phyloP scores from a whole-genome alignment of 2,797 vertebrate genomes.

The Betta splendens region DNA sequence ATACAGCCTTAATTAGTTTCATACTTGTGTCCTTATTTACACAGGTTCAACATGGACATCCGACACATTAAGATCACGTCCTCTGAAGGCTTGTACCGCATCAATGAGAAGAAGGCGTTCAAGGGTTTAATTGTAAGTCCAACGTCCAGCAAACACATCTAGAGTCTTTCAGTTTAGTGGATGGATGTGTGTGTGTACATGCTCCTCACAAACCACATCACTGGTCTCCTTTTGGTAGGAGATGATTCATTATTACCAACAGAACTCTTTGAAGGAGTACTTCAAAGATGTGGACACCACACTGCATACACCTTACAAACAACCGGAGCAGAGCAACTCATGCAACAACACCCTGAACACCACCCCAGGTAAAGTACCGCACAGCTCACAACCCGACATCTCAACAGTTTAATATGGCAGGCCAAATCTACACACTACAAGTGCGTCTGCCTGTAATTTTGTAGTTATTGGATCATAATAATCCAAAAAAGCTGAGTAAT shows the following conservation, averaged over 20 bases:
- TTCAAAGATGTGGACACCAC: constrained; percentile 90
- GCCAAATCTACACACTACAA: too few species aligned
- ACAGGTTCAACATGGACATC: constrained; percentile 89
- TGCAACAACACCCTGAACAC: constrained; percentile 29
- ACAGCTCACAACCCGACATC: constrained; percentile 2
- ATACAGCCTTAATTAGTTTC: neutral
- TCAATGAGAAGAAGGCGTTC: constrained; percentile 94
- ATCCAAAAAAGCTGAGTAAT: too few species aligned
- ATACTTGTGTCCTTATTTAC: constrained; percentile 3
- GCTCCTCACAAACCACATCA: neutral
- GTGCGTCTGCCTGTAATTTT: too few species aligned
- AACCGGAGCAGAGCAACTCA: constrained; percentile 79
- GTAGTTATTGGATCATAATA: too few species aligned
- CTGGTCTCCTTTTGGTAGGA: constrained; percentile 76
- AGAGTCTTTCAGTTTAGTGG: neutral
- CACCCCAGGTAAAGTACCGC: constrained; percentile 56
- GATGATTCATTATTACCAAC: constrained; percentile 89
- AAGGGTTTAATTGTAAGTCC: constrained; percentile 85
- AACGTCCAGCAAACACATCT: neutral
- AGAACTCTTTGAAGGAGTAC: constrained; percentile 90
- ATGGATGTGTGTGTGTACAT: constrained; percentile 13
- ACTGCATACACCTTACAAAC: constrained; percentile 85
- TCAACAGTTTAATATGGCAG: too few species aligned
- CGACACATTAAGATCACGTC: constrained; percentile 93
- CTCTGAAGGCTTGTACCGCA: constrained; percentile 85